Evolutionary conservation across 2,888 invertebrate genomes (phyloP), one percentile per base, ranked within the genome.

Genomic region (Rhabditoides inermis): DNA sequence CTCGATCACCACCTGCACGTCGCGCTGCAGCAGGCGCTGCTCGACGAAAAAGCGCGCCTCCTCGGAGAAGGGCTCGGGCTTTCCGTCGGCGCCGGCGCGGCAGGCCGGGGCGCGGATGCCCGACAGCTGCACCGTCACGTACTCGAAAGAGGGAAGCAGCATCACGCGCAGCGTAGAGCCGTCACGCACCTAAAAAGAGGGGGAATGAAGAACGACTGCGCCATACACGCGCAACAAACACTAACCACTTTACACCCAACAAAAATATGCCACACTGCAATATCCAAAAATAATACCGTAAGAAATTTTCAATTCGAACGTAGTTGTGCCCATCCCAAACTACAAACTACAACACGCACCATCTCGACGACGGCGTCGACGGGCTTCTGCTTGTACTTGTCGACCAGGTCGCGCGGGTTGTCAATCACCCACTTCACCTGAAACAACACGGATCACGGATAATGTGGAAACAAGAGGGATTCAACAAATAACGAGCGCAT

Each of bases 21-120:
- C 88, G 70, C 88, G 84, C 74, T 99, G 94, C 36, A 98, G 82
- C 5, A 99, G 82, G 45, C 88, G 84, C 2, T 86, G 84, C 78
- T 99, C 98, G 1, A 90, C 87, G 78, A 89, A 95, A 79, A 84
- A 94, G 56, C 87, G 86, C 0, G 95, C 94, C 79, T 98, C 92
- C 69, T 90, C 88, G 1, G 87, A 86, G 76, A 83, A 87, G 23
- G 79, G 77, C 62, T 84, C 83, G 3, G 77, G 63, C 60, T 85
- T 84, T 23, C 68, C 67, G 22, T 69, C 69, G 3, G 45, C 20
- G 47, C 56, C 55, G 18, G 53, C 49, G 25, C 58, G 44, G 20
- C 58, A 60, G 15, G 61, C 51, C 47, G 67, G 64, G 7, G 64
- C 49, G 4, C 63, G 55, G 64, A 98, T 90, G 56, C 98, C 98